A percentile compares a stretch with the other conserved stretches of the same genome.
Evolutionary conservation across 2,888 invertebrate genomes (phyloP).

Genomic region (Heliconius charithonia): DNA sequence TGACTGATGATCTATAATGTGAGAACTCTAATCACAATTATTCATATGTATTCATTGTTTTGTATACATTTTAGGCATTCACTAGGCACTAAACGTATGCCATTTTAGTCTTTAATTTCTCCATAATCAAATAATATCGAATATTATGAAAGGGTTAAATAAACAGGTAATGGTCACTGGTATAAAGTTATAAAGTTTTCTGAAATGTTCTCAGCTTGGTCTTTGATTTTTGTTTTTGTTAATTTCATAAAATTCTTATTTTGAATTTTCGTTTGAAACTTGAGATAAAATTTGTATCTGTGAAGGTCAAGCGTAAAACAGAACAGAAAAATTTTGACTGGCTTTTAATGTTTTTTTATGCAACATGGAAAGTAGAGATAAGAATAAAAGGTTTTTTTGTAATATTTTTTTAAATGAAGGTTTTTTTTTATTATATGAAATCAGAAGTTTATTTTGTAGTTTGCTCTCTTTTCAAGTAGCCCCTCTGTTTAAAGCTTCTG

Average conservation of each 20-base stretch:
- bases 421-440: background rate
- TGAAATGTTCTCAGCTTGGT: constrained; percentile 1
- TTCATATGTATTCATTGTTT: constrained; percentile 78
- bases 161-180: background rate
- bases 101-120: constrained; percentile 78
- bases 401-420: background rate
- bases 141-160: constrained; percentile 27
- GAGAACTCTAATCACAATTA: constrained; percentile 79
- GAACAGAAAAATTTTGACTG: background rate
- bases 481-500: background rate
- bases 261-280: background rate
- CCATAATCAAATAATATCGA: constrained; percentile 59
- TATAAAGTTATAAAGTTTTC: constrained; percentile 6
- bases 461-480: background rate
- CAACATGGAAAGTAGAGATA: constrained; percentile 9
- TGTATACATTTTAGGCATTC: constrained; percentile 81
- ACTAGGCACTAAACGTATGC: constrained; percentile 75
- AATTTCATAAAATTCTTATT: background rate
- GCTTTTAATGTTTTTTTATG: background rate
- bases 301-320: constrained; percentile 9
- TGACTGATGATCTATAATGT: constrained; percentile 79
- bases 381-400: background rate
- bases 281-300: constrained; percentile 3
- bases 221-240: background rate
- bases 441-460: background rate